phyloP scores from a whole-genome alignment of 2,888 invertebrate genomes.

The Meiosimyza decipiens region DNA sequence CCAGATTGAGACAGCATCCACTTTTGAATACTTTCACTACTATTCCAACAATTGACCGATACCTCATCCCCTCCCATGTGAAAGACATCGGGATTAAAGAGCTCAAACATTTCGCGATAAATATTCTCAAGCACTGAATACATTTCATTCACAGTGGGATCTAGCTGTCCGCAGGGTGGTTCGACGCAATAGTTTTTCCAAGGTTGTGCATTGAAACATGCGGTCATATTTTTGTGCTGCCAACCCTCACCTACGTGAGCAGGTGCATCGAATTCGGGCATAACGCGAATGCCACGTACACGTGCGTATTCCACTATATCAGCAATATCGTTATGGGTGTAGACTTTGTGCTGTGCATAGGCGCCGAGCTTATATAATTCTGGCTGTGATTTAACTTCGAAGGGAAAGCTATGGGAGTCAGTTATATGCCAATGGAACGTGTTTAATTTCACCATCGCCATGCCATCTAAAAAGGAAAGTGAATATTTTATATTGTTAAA shows the following conservation, averaged over 20 bases:
- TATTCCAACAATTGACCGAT: constrained; percentile 79
- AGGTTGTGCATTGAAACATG: constrained; percentile 80
- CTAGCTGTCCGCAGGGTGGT: constrained; percentile 87
- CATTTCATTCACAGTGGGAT: constrained; percentile 77
- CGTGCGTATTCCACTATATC: constrained; percentile 76
- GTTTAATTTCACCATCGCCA: constrained; percentile 91
- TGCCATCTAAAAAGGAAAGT: constrained; percentile 73
- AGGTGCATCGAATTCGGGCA: constrained; percentile 94
- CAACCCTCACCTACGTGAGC: constrained; percentile 90
- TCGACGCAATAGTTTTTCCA: constrained; percentile 78
- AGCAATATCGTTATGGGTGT: constrained; percentile 70
- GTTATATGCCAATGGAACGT: constrained; percentile 96
- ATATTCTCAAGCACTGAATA: constrained; percentile 78
- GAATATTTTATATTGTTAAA: background rate
- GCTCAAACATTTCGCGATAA: constrained; percentile 78
- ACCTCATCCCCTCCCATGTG: constrained; percentile 92
- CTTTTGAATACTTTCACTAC: constrained; percentile 73
- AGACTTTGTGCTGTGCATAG: constrained; percentile 78
- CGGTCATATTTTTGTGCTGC: constrained; percentile 77
- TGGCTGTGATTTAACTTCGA: constrained; percentile 79
- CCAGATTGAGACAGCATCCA: constrained; percentile 74
- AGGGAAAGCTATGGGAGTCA: constrained; percentile 94
- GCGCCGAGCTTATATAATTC: constrained; percentile 81
- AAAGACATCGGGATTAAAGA: constrained; percentile 75
- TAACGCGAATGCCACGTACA: constrained; percentile 82